Conservation (phyloP, 1,140 invertebrate genomes). For the Epicauta chinensis region DNA sequence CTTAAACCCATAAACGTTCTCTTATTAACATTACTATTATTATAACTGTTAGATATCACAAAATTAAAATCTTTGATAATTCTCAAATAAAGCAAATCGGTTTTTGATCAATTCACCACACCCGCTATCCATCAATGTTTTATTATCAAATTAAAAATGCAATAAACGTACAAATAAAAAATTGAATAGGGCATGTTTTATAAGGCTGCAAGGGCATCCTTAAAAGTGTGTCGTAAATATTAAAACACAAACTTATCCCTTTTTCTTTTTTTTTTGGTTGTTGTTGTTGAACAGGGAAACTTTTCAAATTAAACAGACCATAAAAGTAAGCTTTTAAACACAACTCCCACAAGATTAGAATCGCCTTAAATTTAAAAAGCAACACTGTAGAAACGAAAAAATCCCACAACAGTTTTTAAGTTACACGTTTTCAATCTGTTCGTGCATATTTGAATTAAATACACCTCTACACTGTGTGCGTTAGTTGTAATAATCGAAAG, state of each 20-base stretch:
- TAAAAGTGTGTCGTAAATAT: constrained; percentile 4
- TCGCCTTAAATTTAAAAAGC: constrained; percentile 29
- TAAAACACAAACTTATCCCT: background rate
- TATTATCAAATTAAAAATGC: no score
- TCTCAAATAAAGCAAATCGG: background rate
- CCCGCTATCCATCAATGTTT: background rate
- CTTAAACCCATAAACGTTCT: constrained; percentile 21
- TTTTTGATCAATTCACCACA: background rate
- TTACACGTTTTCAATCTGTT: constrained; percentile 22
- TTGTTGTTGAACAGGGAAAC: no score
- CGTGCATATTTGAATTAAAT: constrained; percentile 19
- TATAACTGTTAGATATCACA: background rate
- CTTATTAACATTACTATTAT: background rate
- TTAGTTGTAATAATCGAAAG: no score
- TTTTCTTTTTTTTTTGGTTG: no score
- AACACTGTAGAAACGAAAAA: background rate
- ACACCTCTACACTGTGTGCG: no score
- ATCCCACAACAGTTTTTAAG: constrained; percentile 24
- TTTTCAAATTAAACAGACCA: constrained; percentile 8
- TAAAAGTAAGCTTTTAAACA: constrained; percentile 30
- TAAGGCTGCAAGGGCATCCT: no score
- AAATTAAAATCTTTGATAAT: background rate
- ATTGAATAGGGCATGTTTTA: no score
- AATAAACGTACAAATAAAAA: no score
- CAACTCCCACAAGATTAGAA: constrained; percentile 33